A percentile compares a stretch with the other conserved stretches of the same genome.
These are phyloP conservation scores for Phalera bucephala DNA, from an alignment of 2,888 invertebrate genomes.

Conservation along the genomic window DNA sequence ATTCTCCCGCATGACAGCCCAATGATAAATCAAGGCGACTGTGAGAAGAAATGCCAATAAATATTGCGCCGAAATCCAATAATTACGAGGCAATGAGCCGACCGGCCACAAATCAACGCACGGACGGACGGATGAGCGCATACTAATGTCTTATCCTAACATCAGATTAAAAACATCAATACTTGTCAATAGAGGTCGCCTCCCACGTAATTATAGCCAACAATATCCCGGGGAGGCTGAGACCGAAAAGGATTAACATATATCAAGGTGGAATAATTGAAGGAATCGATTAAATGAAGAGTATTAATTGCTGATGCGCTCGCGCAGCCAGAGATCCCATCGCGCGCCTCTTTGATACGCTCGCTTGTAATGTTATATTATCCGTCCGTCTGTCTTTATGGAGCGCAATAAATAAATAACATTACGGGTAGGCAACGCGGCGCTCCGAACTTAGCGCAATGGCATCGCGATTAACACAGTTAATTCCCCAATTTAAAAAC, in stretches of 20 bases:
- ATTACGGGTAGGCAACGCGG: constrained; percentile 30
- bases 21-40: constrained; percentile 75
- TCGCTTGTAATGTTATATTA: constrained; percentile 46
- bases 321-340: constrained; percentile 62
- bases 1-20: constrained; percentile 61
- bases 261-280: constrained; percentile 81
- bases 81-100: constrained; percentile 79
- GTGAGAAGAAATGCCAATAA: constrained; percentile 77
- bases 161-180: constrained; percentile 83
- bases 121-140: constrained; percentile 68
- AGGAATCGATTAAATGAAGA: constrained; percentile 82
- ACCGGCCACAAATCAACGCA: constrained; percentile 74
- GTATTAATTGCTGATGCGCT: constrained; percentile 81
- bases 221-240: constrained; percentile 77
- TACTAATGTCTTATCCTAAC: constrained; percentile 81
- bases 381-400: constrained; percentile 40
- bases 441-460: constrained; percentile 52
- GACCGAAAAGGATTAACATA: constrained; percentile 77
- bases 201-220: constrained; percentile 82
- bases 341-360: constrained; percentile 51
- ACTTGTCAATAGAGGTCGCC: constrained; percentile 81
- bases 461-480: constrained; percentile 70
- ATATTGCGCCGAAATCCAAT: constrained; percentile 79
- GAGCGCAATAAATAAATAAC: constrained; percentile 32
- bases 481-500: constrained; percentile 81